Conservation (phyloP, 2,113 vertebrate genomes). For the Mionectes macconnelli region DNA sequence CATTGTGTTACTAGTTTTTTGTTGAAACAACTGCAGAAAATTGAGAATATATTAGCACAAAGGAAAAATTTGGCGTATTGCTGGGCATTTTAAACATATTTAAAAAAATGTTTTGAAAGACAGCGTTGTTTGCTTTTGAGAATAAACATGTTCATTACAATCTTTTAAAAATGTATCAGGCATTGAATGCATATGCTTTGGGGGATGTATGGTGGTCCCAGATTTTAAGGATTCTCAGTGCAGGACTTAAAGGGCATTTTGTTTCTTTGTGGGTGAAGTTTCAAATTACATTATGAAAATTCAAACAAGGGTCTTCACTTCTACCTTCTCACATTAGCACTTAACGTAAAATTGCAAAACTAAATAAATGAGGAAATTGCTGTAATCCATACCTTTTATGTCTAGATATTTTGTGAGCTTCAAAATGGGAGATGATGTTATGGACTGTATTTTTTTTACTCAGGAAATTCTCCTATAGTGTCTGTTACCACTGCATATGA, state of each 20-base stretch:
- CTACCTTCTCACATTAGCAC: neutral
- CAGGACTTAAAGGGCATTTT: neutral
- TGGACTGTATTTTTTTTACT: neutral
- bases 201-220: neutral
- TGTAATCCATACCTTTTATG: neutral
- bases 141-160: neutral
- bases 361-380: neutral
- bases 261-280: neutral
- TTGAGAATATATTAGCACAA: neutral
- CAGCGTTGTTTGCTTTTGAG: neutral
- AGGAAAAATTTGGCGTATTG: neutral
- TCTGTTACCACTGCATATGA: neutral
- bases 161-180: neutral
- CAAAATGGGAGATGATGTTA: neutral
- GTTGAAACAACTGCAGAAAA: neutral
- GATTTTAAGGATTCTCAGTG: neutral
- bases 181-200: neutral
- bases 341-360: neutral
- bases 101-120: neutral
- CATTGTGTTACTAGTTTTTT: neutral
- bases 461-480: neutral
- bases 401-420: neutral
- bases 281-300: neutral
- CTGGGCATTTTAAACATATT: neutral
- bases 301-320: neutral